A percentile compares a stretch with the other conserved stretches of the same genome.
Evolutionary conservation across 2,113 vertebrate genomes (phyloP).

Genomic region (Stegostoma tigrinum): DNA sequence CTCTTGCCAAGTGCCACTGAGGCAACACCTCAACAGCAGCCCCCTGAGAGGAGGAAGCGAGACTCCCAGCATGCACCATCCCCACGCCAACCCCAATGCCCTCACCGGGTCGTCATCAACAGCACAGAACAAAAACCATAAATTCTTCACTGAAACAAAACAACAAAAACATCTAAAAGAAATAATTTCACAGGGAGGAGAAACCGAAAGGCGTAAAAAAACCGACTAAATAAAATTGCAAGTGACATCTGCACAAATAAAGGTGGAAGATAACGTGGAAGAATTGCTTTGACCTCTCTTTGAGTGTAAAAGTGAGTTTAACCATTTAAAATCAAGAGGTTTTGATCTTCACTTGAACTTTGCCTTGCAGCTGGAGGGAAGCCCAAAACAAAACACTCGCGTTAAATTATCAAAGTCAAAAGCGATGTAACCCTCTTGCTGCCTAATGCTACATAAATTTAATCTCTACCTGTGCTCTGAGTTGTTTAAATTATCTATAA

Average conservation of each 20-base stretch:
- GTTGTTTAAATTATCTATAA: slow-evolving; percentile 18
- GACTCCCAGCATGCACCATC: not conserved
- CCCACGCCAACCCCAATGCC: not conserved
- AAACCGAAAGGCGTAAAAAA: not conserved
- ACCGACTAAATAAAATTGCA: not conserved
- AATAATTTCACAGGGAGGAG: not conserved
- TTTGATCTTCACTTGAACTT: not conserved
- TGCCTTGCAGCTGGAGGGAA: not conserved
- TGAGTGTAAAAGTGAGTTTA: not conserved
- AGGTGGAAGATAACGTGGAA: not conserved
- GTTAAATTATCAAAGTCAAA: not conserved
- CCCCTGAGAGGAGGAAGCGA: no score
- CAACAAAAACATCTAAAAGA: not conserved
- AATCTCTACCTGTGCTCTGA: not conserved
- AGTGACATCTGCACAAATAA: not conserved
- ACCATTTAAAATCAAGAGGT: not conserved
- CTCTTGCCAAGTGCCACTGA: no score
- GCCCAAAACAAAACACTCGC: not conserved
- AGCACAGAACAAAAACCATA: not conserved
- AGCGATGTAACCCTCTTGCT: not conserved
- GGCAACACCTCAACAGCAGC: no score
- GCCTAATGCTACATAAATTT: not conserved
- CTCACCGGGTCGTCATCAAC: not conserved
- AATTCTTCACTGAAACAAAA: not conserved
- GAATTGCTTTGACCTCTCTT: not conserved